These are phyloP conservation scores for Peromyscus californicus DNA, from an alignment of 2,113 vertebrate species.

Conservation along the genomic window DNA sequence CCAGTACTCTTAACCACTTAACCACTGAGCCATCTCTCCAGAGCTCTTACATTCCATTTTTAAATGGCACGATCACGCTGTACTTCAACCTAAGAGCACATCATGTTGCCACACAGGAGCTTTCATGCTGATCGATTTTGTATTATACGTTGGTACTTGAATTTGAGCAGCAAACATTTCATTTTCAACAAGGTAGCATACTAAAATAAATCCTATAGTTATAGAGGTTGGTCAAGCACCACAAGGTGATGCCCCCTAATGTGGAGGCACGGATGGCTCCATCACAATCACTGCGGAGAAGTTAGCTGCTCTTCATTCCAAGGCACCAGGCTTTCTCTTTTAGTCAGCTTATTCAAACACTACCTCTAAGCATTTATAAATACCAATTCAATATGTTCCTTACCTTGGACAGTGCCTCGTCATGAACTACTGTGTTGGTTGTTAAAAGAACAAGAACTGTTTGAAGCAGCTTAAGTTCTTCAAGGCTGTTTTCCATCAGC, in stretches of 20 bases:
- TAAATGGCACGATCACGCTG: neutral
- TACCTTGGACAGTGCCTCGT: constrained; percentile 98
- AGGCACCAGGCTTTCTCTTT: neutral
- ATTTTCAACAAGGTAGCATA: constrained; percentile 52
- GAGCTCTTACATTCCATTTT: neutral
- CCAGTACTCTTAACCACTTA: neutral
- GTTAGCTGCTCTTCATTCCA: neutral
- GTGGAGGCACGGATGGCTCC: neutral
- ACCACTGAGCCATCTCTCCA: neutral
- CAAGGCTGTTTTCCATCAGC: constrained; percentile 98
- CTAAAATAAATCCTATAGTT: constrained; percentile 15
- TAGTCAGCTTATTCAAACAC: neutral
- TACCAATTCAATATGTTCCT: constrained; percentile 59
- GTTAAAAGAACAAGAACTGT: constrained; percentile 98
- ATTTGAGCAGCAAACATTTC: constrained; percentile 40
- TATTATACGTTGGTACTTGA: constrained; percentile 28
- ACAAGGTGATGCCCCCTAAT: neutral
- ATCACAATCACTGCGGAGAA: neutral
- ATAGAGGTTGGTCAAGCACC: neutral
- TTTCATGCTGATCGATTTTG: constrained; percentile 8
- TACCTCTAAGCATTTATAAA: neutral
- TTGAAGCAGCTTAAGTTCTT: constrained; percentile 98
- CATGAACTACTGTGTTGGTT: constrained; percentile 98
- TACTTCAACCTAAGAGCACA: constrained; percentile 16
- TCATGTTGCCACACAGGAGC: neutral